phyloP scores from a whole-genome alignment of 2,888 invertebrate genomes.

The Chrysolina americana region DNA sequence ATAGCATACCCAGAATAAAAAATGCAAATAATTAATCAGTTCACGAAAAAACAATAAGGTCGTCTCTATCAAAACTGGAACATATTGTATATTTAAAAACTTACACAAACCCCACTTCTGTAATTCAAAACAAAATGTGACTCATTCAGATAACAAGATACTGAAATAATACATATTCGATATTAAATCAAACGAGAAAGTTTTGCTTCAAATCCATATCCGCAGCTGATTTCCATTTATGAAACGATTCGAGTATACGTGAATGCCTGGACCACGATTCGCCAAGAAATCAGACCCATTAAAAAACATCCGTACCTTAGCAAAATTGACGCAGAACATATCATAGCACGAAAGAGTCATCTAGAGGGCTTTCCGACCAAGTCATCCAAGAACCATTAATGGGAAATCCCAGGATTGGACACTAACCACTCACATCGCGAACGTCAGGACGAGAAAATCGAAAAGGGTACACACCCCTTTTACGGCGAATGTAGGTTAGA shows the following conservation, averaged over 20 bases:
- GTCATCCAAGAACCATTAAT: slow-evolving; percentile 1
- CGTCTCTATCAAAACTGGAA: too few species aligned
- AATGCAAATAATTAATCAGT: too few species aligned
- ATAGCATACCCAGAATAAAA: too few species aligned
- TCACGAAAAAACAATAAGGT: too few species aligned
- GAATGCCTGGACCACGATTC: background rate
- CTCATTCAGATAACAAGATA: background rate
- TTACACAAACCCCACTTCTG: background rate
- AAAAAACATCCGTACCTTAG: slow-evolving; percentile 55
- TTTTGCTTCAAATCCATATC: too few species aligned
- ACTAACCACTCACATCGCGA: slow-evolving; percentile 14
- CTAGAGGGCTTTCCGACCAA: slow-evolving; percentile 7
- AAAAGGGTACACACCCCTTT: slow-evolving; percentile 47
- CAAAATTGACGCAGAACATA: slow-evolving; percentile 64
- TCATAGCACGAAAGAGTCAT: slow-evolving; percentile 59
- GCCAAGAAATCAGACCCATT: background rate
- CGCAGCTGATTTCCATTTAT: too few species aligned
- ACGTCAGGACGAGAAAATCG: slow-evolving; percentile 15
- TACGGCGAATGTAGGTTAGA: slow-evolving; percentile 24
- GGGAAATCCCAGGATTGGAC: slow-evolving; percentile 22
- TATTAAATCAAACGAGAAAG: too few species aligned
- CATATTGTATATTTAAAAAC: background rate
- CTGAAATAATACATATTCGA: too few species aligned
- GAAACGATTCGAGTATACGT: background rate
- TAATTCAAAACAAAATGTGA: background rate